A percentile compares a stretch with the other conserved stretches of the same genome.
Evolutionary conservation across 2,113 vertebrate species (phyloP).

Genomic region (Noctilio leporinus): DNA sequence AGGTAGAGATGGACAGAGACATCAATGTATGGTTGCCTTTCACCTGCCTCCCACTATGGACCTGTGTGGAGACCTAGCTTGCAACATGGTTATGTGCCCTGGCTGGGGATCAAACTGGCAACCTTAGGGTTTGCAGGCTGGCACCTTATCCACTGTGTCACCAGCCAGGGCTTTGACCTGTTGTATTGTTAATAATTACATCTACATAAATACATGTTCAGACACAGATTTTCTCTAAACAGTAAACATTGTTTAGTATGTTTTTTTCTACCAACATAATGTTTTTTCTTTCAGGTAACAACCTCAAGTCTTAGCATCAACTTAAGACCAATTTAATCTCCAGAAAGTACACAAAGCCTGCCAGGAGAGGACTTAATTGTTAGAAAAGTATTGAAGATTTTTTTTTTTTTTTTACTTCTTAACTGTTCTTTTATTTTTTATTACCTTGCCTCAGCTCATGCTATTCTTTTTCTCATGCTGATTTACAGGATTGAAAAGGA

Average conservation of each 20-base stretch:
- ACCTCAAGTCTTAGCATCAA: background rate
- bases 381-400: background rate
- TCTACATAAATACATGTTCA: background rate
- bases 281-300: slow-evolving; percentile 30
- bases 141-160: too few relatives aligned
- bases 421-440: slow-evolving; percentile 48
- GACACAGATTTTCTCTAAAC: background rate
- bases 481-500: slow-evolving; percentile 25
- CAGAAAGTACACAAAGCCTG: slow-evolving; percentile 35
- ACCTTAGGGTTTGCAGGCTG: too few relatives aligned
- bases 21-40: too few relatives aligned
- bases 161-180: too few relatives aligned
- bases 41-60: too few relatives aligned
- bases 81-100: too few relatives aligned
- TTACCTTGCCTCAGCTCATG: slow-evolving; percentile 21
- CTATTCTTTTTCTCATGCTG: slow-evolving; percentile 42
- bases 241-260: background rate
- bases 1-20: too few relatives aligned
- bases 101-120: too few relatives aligned
- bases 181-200: background rate
- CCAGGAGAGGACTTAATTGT: slow-evolving; percentile 35
- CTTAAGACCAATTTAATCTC: slow-evolving; percentile 46
- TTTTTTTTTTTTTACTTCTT: slow-evolving; percentile 13
- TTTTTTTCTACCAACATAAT: slow-evolving; percentile 5
- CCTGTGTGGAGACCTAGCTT: too few relatives aligned